Evolutionary conservation across 2,888 invertebrate species (phyloP), one percentile per base, ranked within the genome.

Genomic region (Mellilla xanthometata): DNA sequence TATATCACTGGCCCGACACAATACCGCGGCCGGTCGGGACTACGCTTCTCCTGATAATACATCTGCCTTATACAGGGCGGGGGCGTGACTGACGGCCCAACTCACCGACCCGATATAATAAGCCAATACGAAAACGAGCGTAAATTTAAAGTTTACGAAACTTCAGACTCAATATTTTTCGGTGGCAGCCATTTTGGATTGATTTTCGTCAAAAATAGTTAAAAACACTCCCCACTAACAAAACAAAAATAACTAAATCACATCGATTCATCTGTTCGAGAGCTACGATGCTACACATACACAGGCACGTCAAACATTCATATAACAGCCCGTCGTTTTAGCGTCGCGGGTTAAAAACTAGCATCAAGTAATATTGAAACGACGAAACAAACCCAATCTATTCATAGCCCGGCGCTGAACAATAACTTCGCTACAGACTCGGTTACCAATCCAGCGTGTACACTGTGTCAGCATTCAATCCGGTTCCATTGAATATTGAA

Each of bases 1-100:
- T 58, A 52, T 58, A 60, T 60, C 60, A 58, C 52, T 53, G 54
- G 47, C 51, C 48, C 44, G 41, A 49, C 46, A 58, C 51, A 51
- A 57, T 52, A 54, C 49, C 49, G 53, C 46, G 43, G 49, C 49
- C 51, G 29, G 49, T 48, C 51, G 29, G 53, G 44, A 54, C 35
- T 42, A 41, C 42, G 42, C 48, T 57, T 56, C 52, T 39, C 48
- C 50, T 53, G 52, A 54, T 58, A 60, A 54, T 50, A 49, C 45
- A 49, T 45, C 46, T 46, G 43, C 44, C 41, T 36, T 45, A 49
- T 43, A 41, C 36, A 8, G 24, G 41, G 41, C 39, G 47, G 31
- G 49, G 44, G 41, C 41, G 38, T 47, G 52, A 49, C 36, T 45
- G 54, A 53, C 52, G 42, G 42, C 40, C 27, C 27, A 46, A 11